Evolutionary conservation across 23 tunicate genomes (phyloP).

Genomic region (Phallusia fumigata): DNA sequence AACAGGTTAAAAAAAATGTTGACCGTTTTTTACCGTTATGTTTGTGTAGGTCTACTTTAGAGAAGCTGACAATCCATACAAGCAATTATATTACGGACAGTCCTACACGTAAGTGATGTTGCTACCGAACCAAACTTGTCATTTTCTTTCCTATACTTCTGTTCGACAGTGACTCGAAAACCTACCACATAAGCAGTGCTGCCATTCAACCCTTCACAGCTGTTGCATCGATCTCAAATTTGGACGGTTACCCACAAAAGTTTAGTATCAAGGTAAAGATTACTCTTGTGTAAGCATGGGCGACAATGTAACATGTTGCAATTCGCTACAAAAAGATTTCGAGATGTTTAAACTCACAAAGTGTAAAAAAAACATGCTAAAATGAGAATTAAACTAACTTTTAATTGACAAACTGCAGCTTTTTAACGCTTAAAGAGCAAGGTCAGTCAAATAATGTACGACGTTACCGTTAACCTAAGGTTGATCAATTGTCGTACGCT

Average conservation of each 20-base stretch:
- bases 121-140: neutral
- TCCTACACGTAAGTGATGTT: neutral
- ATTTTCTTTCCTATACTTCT: neutral
- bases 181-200: neutral
- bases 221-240: neutral
- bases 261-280: neutral
- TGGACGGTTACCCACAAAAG: neutral
- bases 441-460: no score
- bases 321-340: no score
- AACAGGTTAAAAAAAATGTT: neutral
- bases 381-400: no score
- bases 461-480: no score
- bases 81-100: neutral
- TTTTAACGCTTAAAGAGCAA: no score
- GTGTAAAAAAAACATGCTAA: no score
- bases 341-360: no score
- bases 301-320: no score
- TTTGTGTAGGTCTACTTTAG: conserved; percentile 3
- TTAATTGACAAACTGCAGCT: no score
- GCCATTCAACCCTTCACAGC: neutral
- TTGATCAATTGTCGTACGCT: no score
- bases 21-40: neutral
- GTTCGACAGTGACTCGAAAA: neutral
- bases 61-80: neutral
- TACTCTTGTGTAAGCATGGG: no score